Evolutionary conservation across 1,140 invertebrate species (phyloP).

Genomic region (Andricus grossulariae): DNA sequence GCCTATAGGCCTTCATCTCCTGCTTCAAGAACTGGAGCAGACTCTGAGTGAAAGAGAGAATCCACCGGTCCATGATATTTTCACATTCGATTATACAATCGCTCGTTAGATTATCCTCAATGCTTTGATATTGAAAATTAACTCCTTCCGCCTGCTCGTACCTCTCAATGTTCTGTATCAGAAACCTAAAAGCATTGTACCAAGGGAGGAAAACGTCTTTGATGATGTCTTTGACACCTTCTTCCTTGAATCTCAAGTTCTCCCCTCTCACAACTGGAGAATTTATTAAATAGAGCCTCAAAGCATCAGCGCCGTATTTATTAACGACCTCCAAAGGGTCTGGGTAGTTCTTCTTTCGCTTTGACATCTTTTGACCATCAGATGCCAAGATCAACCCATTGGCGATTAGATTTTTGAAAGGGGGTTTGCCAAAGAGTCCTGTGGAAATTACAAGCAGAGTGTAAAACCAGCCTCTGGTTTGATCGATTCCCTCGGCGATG

Average conservation of each 20-base stretch:
- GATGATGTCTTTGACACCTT: conserved; percentile 95
- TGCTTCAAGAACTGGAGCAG: conserved; percentile 90
- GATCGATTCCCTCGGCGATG: conserved; percentile 99
- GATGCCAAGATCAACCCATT: conserved; percentile 96
- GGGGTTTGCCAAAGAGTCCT: conserved; percentile 96
- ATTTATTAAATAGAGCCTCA: conserved; percentile 97
- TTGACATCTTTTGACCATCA: conserved; percentile 99
- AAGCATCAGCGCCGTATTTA: conserved; percentile 97
- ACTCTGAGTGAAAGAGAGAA: conserved; percentile 96
- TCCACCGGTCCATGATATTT: conserved; percentile 99
- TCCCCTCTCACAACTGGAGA: conserved; percentile 98
- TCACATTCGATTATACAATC: conserved; percentile 59
- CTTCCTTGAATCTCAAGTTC: conserved; percentile 97
- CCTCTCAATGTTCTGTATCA: conserved; percentile 94
- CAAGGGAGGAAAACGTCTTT: conserved; percentile 99
- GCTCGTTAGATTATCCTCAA: conserved; percentile 41
- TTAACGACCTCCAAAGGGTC: conserved; percentile 94
- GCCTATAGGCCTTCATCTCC: conserved; percentile 95
- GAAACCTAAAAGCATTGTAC: conserved; percentile 98
- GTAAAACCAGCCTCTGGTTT: conserved; percentile 99
- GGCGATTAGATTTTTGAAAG: conserved; percentile 98
- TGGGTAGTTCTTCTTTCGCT: conserved; percentile 99
- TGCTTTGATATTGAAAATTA: conserved; percentile 79
- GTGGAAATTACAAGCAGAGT: conserved; percentile 97
- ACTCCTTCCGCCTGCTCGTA: conserved; percentile 84